Base-by-base conservation (phyloP, 2,113 vertebrate species). In the Anolis sagrei region DNA sequence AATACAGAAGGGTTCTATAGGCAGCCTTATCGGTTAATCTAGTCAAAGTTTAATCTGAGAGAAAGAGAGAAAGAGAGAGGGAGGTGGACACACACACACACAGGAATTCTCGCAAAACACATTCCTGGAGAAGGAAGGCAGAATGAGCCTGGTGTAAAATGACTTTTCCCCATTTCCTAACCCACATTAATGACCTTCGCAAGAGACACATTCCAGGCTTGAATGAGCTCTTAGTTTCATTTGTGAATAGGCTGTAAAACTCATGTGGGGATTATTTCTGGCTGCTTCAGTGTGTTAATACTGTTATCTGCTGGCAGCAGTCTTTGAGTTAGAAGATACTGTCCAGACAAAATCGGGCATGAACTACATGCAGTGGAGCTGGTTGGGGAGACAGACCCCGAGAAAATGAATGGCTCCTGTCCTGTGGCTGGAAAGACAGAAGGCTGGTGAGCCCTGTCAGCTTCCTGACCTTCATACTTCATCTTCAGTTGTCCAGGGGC, bases 201-300 rank as follows among this genome's bases (percentile, higher is more conserved):
- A 51, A 68, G 74, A 77, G 74, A 84, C 44, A 68, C 32, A 36
- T 76, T 32, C 44, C 44, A 84, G 62, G 25, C 44, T 51, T 44
- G 48, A 77, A 77, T 32, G 75, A 68, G 73, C 44, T 66, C n/a
- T 84, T 76, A 49, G 58, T 51, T 84, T 84, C 61, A 64, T 61
- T 68, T 84, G 73, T 84, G 82, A 76, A 76, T 76, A 48, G 5
- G 34, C 36, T 83, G 32, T 74, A 75, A 74, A 54, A 39, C 34
- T 74, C 70, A 74, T 74, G 16, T 34, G 9, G 68, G 70, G 81
- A 76, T 66, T 34, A 25, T 16, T 64, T 23, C 58, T 49, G 82
- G 39, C 58, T 58, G 64, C 76, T 82, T 39, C 25, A 34, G 27
- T 27, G 36, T 62, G 74, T 83, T 83, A 83, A 75, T n/a, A 74